phyloP scores from a whole-genome alignment of 2,888 invertebrate genomes.

The Chrysina gloriosa region DNA sequence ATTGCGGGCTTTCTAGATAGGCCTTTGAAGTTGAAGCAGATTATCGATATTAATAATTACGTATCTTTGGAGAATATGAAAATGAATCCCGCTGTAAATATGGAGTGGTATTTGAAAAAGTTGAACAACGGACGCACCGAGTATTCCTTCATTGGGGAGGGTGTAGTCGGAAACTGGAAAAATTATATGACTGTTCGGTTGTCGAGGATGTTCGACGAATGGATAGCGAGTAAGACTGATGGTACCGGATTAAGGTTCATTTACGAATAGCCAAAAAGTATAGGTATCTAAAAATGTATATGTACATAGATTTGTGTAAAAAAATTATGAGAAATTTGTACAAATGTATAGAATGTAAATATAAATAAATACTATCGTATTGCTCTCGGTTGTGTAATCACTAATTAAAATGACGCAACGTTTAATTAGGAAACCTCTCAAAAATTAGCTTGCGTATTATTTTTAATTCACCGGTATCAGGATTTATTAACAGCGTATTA shows the following conservation, averaged over 20 bases:
- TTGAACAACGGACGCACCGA: conserved; percentile 46
- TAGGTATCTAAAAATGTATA: not conserved
- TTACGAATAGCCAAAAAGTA: not conserved
- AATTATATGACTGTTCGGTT: conserved; percentile 78
- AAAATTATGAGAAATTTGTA: not conserved
- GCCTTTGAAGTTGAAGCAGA: conserved; percentile 73
- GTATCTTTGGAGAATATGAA: conserved; percentile 67
- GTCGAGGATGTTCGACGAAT: conserved; percentile 78
- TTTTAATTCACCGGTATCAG: too few relatives aligned
- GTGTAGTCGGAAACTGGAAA: conserved; percentile 64
- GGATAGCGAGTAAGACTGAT: conserved; percentile 74
- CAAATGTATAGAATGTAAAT: too few relatives aligned
- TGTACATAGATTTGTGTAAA: not conserved
- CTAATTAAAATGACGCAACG: too few relatives aligned
- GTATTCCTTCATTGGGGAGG: conserved; percentile 65
- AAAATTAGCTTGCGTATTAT: too few relatives aligned
- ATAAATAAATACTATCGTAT: too few relatives aligned
- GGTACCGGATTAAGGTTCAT: conserved; percentile 67
- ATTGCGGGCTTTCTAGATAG: conserved; percentile 81
- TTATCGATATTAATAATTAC: conserved; percentile 64
- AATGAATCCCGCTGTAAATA: conserved; percentile 70
- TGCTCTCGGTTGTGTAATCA: too few relatives aligned
- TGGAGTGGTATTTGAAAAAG: conserved; percentile 55
- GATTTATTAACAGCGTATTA: too few relatives aligned
- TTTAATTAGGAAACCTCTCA: too few relatives aligned